These are phyloP conservation scores for Diarsia rubi DNA, from an alignment of 2,888 invertebrate species.

Conservation along the genomic window DNA sequence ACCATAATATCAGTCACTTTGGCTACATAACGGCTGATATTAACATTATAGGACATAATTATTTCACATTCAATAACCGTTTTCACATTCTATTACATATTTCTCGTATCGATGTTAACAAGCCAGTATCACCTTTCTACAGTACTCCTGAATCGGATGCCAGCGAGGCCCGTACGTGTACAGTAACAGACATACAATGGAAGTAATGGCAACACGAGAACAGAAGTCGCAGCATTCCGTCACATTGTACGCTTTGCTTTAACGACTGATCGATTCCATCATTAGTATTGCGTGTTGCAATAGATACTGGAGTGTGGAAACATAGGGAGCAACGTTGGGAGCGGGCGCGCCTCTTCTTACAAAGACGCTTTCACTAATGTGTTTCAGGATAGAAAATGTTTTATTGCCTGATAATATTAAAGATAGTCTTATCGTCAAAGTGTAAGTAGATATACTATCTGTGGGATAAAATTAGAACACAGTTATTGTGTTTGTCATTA, in stretches of 20 bases:
- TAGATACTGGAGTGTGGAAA: slow-evolving; percentile 50
- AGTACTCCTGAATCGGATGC: background rate
- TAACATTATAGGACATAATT: too few species aligned
- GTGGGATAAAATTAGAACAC: slow-evolving; percentile 48
- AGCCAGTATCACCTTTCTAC: background rate
- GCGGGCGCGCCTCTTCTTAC: background rate
- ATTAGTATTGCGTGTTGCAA: slow-evolving; percentile 66
- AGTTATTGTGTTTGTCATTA: slow-evolving; percentile 33
- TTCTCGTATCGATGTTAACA: background rate
- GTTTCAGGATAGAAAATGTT: slow-evolving; percentile 17
- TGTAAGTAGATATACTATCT: slow-evolving; percentile 46
- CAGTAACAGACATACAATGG: slow-evolving; percentile 43
- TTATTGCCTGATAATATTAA: slow-evolving; percentile 15
- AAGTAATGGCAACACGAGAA: slow-evolving; percentile 30
- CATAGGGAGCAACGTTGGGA: slow-evolving; percentile 13
- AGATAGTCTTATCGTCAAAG: slow-evolving; percentile 28
- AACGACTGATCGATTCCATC: slow-evolving; percentile 64
- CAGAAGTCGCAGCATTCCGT: slow-evolving; percentile 32
- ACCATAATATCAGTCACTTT: background rate
- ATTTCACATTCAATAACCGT: too few species aligned
- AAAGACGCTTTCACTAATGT: background rate
- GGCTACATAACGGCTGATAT: background rate
- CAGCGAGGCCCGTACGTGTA: background rate
- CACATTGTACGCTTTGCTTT: slow-evolving; percentile 52
- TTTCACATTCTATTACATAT: background rate